Conservation (phyloP, 2,888 invertebrate genomes). For the Eulithis testata region DNA sequence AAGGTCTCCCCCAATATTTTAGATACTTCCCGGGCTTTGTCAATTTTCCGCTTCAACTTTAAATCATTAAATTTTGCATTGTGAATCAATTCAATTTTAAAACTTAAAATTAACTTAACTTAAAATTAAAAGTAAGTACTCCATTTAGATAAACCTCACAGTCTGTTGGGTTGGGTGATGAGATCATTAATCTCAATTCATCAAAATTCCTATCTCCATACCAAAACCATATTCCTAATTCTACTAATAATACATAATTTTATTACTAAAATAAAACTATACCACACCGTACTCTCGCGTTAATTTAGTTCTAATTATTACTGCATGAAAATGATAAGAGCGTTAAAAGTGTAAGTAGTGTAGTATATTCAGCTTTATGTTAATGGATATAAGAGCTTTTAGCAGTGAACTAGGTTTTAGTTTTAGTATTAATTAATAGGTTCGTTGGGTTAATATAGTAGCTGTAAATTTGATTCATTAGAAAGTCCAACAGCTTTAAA, state of each 20-base stretch:
- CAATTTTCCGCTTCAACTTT: no score
- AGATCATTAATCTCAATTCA: not conserved
- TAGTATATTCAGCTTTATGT: constrained; percentile 43
- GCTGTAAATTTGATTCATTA: constrained; percentile 34
- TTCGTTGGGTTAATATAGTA: constrained; percentile 30
- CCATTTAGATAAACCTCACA: not conserved
- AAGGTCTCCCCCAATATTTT: no score
- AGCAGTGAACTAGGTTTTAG: constrained; percentile 35
- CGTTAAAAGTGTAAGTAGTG: constrained; percentile 42
- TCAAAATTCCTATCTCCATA: not conserved
- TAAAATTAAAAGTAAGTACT: no score
- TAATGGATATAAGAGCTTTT: constrained; percentile 40
- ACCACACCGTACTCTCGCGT: constrained; percentile 24
- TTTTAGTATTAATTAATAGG: constrained; percentile 33
- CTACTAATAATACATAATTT: not conserved
- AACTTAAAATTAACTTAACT: no score
- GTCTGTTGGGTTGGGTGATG: not conserved
- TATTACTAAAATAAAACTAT: constrained; percentile 23
- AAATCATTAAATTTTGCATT: no score
- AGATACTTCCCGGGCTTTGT: no score
- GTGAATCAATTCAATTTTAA: no score
- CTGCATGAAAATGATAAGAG: constrained; percentile 42
- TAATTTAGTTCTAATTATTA: constrained; percentile 45
- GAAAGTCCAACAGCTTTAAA: constrained; percentile 19
- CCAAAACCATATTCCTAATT: constrained; percentile 1